Percentiles rank a stretch among this genome's conserved stretches.
Conservation (phyloP, 2,888 invertebrate genomes). For the Drosophila neonasuta region DNA sequence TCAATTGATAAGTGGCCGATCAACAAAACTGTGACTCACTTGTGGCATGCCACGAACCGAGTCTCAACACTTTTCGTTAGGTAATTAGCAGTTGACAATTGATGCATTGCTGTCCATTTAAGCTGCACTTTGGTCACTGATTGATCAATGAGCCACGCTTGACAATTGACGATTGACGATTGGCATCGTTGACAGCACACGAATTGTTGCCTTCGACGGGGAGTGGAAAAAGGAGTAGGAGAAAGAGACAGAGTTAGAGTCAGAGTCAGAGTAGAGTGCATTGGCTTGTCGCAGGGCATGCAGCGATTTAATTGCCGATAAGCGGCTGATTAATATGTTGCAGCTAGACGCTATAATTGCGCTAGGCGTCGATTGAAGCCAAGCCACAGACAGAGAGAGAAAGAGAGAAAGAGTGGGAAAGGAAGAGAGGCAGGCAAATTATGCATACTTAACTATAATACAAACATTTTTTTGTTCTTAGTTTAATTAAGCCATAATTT, state of each 20-base stretch:
- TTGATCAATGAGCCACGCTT: slow-evolving; percentile 22
- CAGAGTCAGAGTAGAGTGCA: slow-evolving; percentile 37
- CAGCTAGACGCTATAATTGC: slow-evolving; percentile 44
- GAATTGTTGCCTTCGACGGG: slow-evolving; percentile 22
- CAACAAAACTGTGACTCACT: slow-evolving; percentile 63
- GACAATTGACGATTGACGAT: slow-evolving; percentile 18
- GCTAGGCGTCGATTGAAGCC: slow-evolving; percentile 21
- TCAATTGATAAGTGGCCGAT: slow-evolving; percentile 36
- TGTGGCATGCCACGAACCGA: slow-evolving; percentile 16
- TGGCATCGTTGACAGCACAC: slow-evolving; percentile 37
- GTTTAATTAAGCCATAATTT: slow-evolving; percentile 77
- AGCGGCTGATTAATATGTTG: slow-evolving; percentile 65
- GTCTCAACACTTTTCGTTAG: slow-evolving; percentile 63
- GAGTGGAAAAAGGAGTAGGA: background rate
- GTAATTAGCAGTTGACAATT: slow-evolving; percentile 56
- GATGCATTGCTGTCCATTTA: slow-evolving; percentile 64
- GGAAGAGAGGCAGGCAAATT: slow-evolving; percentile 1
- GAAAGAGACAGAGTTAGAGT: background rate
- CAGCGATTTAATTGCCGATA: slow-evolving; percentile 54
- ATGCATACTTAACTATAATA: slow-evolving; percentile 35
- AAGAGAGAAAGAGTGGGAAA: background rate
- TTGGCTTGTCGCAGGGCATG: slow-evolving; percentile 37
- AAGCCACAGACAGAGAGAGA: background rate
- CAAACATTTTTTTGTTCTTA: slow-evolving; percentile 58
- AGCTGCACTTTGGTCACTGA: slow-evolving; percentile 14